Evolutionary conservation across 2,888 invertebrate species (phyloP), one percentile per base, ranked within the genome.

Genomic region (Oscheius onirici): DNA sequence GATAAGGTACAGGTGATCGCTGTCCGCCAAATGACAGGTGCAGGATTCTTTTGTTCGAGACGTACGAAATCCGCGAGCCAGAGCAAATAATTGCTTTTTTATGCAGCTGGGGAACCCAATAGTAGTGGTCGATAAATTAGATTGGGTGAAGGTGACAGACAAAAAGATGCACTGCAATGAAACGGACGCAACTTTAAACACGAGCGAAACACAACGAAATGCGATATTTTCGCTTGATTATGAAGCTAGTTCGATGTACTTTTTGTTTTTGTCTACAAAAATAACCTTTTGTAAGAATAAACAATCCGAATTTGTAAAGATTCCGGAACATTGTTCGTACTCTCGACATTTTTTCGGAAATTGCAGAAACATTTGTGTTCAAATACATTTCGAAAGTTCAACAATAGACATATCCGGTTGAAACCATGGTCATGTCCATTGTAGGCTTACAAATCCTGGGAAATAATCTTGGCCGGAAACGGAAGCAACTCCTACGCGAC

Each of bases 131-230:
- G 57, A 57, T 58, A 41, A 58, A 40, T 58, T 41, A 41, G 22
- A 58, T 58, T 40, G 58, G 41, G 58, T 40, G 41, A 58, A 41
- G 40, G 58, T 58, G 24, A 58, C 58, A 58, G 41, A 40, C 34
- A 58, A 58, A 41, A 41, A 28, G 58, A 58, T 41, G 58, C 41
- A 24, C 26, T 49, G 60, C 60, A 60, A 40, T 41, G 63, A 49
- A 63, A 49, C 63, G 63, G 63, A 49, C 63, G 63, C 28, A 49
- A 63, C 63, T 63, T 63, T 63, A 63, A 63, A 63, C 60, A 60
- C 24, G n/a, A 46, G 13, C 46, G 46, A 63, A 63, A 34, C 34
- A 34, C 34, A 58, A 58, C 58, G 58, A 58, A 58, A 58, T 49
- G 63, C 49, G 63, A 63, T 63, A 63, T 63, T 49, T 26, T 63